phyloP scores from a whole-genome alignment of 1,140 invertebrate genomes.

The Drosophila parvula region DNA sequence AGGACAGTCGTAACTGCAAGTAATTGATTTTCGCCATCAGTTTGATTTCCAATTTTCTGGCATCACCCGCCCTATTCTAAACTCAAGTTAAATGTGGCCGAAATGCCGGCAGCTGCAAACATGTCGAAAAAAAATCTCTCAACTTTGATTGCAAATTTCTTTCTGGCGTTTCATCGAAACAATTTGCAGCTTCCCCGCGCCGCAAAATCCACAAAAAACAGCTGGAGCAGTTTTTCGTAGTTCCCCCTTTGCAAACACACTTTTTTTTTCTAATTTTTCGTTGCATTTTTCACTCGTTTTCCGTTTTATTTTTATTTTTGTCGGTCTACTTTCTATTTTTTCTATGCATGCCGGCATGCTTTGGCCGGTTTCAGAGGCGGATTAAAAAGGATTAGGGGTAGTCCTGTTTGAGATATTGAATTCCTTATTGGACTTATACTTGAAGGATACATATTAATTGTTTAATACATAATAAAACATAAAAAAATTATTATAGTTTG shows the following conservation, averaged over 20 bases:
- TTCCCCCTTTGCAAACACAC: background rate
- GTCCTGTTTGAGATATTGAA: background rate
- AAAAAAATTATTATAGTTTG: too few species aligned
- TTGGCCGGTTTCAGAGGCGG: constrained; percentile 15
- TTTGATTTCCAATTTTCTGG: constrained; percentile 63
- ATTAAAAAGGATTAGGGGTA: background rate
- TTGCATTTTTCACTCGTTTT: constrained; percentile 43
- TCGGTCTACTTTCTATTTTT: constrained; percentile 16
- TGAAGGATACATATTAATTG: background rate
- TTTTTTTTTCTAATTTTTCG: constrained; percentile 54
- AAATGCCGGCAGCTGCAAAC: constrained; percentile 17
- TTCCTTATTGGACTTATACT: background rate
- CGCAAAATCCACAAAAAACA: constrained; percentile 36
- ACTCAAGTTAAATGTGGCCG: constrained; percentile 41
- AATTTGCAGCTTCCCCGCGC: constrained; percentile 35
- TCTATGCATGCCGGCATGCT: background rate
- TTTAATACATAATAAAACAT: too few species aligned
- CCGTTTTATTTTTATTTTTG: constrained; percentile 11
- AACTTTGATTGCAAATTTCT: constrained; percentile 78
- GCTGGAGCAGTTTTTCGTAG: background rate
- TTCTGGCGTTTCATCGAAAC: constrained; percentile 55
- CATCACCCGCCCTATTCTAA: constrained; percentile 9
- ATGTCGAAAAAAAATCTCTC: constrained; percentile 50
- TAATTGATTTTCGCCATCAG: constrained; percentile 73
- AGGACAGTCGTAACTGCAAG: constrained; percentile 25